These are phyloP conservation scores for Emmelina monodactyla DNA, from an alignment of 2,888 invertebrate species.

Conservation along the genomic window DNA sequence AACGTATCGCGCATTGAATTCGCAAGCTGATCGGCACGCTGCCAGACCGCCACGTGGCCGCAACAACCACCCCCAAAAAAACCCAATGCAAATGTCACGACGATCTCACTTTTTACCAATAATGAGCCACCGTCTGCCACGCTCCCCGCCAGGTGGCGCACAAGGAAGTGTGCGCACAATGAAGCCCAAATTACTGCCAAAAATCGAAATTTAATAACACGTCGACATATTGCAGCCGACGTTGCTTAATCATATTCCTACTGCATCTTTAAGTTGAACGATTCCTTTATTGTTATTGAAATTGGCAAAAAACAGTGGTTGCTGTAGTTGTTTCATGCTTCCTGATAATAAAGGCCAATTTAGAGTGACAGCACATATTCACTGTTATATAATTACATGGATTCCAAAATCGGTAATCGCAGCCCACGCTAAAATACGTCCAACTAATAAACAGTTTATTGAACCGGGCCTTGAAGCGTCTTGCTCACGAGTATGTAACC, in stretches of 20 bases:
- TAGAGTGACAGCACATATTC: constrained; percentile 22
- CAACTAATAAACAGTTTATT: constrained; percentile 29
- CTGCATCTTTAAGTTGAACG: constrained; percentile 31
- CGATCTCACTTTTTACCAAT: constrained; percentile 43
- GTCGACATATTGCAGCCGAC: no score
- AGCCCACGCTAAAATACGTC: constrained; percentile 29
- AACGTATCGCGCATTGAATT: not conserved
- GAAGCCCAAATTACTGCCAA: constrained; percentile 47
- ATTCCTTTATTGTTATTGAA: constrained; percentile 37
- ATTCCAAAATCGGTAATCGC: constrained; percentile 24
- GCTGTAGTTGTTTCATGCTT: no score
- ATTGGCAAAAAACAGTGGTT: no score
- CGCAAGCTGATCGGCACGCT: constrained; percentile 3
- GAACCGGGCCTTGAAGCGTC: constrained; percentile 13
- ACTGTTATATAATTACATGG: constrained; percentile 26
- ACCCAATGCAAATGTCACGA: constrained; percentile 32
- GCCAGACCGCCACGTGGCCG: constrained; percentile 19
- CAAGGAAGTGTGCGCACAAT: constrained; percentile 45
- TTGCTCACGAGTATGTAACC: not conserved
- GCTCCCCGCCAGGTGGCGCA: constrained; percentile 50
- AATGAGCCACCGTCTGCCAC: constrained; percentile 44
- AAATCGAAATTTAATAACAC: constrained; percentile 33
- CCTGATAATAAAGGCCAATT: constrained; percentile 26
- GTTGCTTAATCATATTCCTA: not conserved
- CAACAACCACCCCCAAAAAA: constrained; percentile 28